These are phyloP conservation scores for Heliconius eleuchia DNA, from an alignment of 1,140 invertebrate species.

Conservation along the genomic window DNA sequence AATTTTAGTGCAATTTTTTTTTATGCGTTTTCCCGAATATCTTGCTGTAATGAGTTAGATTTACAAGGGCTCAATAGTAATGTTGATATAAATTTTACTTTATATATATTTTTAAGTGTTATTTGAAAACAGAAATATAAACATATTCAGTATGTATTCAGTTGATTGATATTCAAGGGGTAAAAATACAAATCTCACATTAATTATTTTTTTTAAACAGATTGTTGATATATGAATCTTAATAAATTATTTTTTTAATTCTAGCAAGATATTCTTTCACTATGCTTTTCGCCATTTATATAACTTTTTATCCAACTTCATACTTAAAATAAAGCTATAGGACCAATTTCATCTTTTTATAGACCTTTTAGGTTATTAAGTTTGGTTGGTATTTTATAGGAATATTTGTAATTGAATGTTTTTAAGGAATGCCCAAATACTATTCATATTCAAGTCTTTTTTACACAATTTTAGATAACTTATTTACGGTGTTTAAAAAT, in stretches of 20 bases:
- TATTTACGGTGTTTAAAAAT: not conserved
- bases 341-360: slow-evolving; percentile 22
- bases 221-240: no score
- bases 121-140: no score
- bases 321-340: not conserved
- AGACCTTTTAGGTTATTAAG: slow-evolving; percentile 18
- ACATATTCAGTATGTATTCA: not conserved
- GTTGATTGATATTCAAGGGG: not conserved
- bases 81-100: not conserved
- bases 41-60: not conserved
- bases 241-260: no score
- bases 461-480: not conserved
- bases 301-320: not conserved
- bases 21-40: not conserved
- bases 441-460: not conserved
- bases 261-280: no score
- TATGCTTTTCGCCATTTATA: no score
- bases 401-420: slow-evolving; percentile 15
- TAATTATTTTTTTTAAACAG: no score
- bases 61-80: not conserved
- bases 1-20: no score
- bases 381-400: slow-evolving; percentile 20
- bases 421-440: slow-evolving; percentile 18
- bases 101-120: no score
- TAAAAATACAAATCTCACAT: no score